phyloP scores from a whole-genome alignment of 2,888 invertebrate species.

The Cheilosia pagana region DNA sequence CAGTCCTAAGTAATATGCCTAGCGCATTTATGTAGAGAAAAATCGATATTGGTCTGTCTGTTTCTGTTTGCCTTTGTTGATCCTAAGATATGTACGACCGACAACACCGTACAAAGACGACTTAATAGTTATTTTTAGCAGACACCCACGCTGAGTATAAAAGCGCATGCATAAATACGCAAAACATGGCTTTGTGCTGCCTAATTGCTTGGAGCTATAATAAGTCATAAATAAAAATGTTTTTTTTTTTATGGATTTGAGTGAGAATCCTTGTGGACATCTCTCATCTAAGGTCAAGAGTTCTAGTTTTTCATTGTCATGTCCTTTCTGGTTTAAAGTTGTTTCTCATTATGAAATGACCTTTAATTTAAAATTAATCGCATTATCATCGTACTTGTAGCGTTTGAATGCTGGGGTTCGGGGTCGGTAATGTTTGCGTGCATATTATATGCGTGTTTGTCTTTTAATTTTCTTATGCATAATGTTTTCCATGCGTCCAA shows the following conservation, averaged over 20 bases:
- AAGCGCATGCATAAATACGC: conserved; percentile 20
- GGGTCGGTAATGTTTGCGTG: background rate
- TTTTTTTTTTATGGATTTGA: background rate
- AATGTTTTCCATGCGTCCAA: too few relatives aligned
- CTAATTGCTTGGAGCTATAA: conserved; percentile 26
- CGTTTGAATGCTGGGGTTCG: too few relatives aligned
- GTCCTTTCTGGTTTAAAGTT: background rate
- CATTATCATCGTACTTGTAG: background rate
- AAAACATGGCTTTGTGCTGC: background rate
- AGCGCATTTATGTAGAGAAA: background rate
- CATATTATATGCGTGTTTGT: background rate
- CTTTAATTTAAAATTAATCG: background rate
- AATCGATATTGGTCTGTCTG: conserved; percentile 4
- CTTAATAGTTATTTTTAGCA: conserved; percentile 21
- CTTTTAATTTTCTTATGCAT: too few relatives aligned
- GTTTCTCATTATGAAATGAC: background rate
- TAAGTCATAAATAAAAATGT: conserved; percentile 4
- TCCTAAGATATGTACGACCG: conserved; percentile 2
- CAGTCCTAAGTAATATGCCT: background rate
- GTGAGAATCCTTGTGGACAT: conserved; percentile 18
- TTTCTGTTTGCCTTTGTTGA: background rate
- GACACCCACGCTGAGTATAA: background rate
- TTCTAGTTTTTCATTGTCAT: conserved; percentile 5
- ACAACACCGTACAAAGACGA: conserved; percentile 5
- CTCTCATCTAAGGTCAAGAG: conserved; percentile 26